A percentile compares a stretch with the other conserved stretches of the same genome.
Conservation (phyloP, 1,140 invertebrate species). For the Frieseomelitta varia region DNA sequence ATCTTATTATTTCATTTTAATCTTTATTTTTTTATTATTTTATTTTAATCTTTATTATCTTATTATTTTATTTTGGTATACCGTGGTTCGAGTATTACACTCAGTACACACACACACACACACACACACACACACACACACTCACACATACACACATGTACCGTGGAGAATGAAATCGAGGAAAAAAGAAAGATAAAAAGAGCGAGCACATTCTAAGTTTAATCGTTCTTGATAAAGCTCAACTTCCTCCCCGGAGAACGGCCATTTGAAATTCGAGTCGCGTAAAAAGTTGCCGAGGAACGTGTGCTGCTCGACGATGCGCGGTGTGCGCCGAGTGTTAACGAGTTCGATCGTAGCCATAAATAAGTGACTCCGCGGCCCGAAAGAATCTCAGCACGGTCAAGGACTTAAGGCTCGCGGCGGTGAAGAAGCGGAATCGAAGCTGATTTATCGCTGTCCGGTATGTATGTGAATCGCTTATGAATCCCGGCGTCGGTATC, state of each 20-base stretch:
- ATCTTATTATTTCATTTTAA: too few relatives aligned
- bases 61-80: too few relatives aligned
- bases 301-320: background rate
- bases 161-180: too few relatives aligned
- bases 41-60: too few relatives aligned
- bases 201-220: background rate
- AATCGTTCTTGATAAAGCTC: constrained; percentile 1
- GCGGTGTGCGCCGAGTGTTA: background rate
- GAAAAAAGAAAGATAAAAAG: background rate
- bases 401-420: constrained; percentile 25
- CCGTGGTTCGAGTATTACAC: too few relatives aligned
- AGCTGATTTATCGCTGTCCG: background rate
- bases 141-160: too few relatives aligned
- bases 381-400: constrained; percentile 32
- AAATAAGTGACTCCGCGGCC: constrained; percentile 33
- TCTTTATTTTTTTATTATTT: too few relatives aligned
- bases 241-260: background rate
- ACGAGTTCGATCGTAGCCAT: constrained; percentile 17
- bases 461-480: too few relatives aligned
- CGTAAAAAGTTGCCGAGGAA: constrained; percentile 1
- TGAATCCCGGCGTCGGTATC: too few relatives aligned
- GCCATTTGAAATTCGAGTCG: constrained; percentile 10
- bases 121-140: too few relatives aligned
- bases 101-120: too few relatives aligned
- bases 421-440: constrained; percentile 40